Base-by-base conservation (phyloP, 2,797 vertebrate species). In the Clarias platycephalus region DNA sequence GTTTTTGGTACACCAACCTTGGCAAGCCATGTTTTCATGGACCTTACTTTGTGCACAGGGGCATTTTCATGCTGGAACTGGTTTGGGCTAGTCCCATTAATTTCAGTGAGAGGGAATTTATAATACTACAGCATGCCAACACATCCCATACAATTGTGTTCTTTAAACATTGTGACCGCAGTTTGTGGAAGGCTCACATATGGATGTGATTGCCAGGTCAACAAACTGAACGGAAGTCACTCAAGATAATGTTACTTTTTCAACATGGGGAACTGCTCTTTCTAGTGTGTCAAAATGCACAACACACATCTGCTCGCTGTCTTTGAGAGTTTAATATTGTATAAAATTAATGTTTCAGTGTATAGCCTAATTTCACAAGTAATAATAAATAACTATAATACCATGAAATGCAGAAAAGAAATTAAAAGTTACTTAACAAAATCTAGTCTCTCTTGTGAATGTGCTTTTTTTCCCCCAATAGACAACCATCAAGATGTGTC, bases 401-500 rank as follows among this genome's bases (percentile, higher is more conserved):
- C 7, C 16, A 57, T 53, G 24, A 16, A 55, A 55, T 75, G 16
- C 1, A 75, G 26, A 58, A 76, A 58, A 31, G 53, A 49, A 28
- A 49, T 28, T 44, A 55, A n/a, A 28, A 55, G 20, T 74, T 16
- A 28, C 0, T 53, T 10, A 7, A 74, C 40, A 53, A 26, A 49
- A 16, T 26, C 44, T 75, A 20, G 34, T 62, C 20, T 49, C 58
- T 64, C 16, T 53, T 0, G 1, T 83, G 7, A 79, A 58, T 60
- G 20, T 80, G 49, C 15, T 10, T 85, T 31, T 83, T 77, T 91
- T 31, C 31, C 31, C 31, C 85, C 78, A 26, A 66, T 91, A 95
- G 94, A 83, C 87, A 94, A 93, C 91, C 93, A 93, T 83, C 91
- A 94, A 0, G 93, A 93, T 1, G 92, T 90, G 89, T 84, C 72